A percentile compares a stretch with the other conserved stretches of the same genome.
Evolutionary conservation across 2,888 invertebrate species (phyloP).

Genomic region (Plemyria rubiginata): DNA sequence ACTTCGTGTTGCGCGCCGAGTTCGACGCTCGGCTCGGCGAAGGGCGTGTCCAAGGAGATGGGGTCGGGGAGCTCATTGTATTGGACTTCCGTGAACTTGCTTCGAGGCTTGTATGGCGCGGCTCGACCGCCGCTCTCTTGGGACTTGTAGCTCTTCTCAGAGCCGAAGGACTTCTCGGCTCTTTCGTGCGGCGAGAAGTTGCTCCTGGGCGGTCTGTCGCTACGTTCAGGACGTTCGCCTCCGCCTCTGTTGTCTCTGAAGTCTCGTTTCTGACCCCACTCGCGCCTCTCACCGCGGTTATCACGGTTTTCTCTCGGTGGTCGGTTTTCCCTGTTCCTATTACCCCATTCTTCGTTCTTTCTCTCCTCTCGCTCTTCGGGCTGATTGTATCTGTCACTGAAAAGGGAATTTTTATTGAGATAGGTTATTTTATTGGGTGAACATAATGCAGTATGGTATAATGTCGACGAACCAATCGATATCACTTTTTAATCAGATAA

Average conservation of each 20-base stretch:
- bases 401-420: slow-evolving; percentile 21
- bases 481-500: slow-evolving; percentile 15
- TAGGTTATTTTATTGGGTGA: slow-evolving; percentile 1
- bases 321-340: slow-evolving; percentile 43
- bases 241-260: slow-evolving; percentile 48
- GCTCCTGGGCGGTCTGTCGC: slow-evolving; percentile 56
- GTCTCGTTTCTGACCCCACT: slow-evolving; percentile 47
- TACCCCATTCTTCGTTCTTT: slow-evolving; percentile 57
- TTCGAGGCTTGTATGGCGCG: slow-evolving; percentile 62
- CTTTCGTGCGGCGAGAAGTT: slow-evolving; percentile 73
- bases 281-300: slow-evolving; percentile 48
- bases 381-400: slow-evolving; percentile 57
- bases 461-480: slow-evolving; percentile 10
- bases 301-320: slow-evolving; percentile 39
- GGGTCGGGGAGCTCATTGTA: slow-evolving; percentile 75
- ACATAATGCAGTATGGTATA: slow-evolving; percentile 17
- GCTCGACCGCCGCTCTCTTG: slow-evolving; percentile 57
- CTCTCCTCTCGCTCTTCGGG: slow-evolving; percentile 61
- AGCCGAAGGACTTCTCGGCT: slow-evolving; percentile 62
- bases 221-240: slow-evolving; percentile 40
- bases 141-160: slow-evolving; percentile 64
- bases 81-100: slow-evolving; percentile 67
- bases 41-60: slow-evolving; percentile 75
- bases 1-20: slow-evolving; percentile 84
- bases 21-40: slow-evolving; percentile 74